These are phyloP conservation scores for Cassiopea xamachana DNA, from an alignment of 30 jellyfish, hydroid and myxozoan genomes.

Conservation along the genomic window DNA sequence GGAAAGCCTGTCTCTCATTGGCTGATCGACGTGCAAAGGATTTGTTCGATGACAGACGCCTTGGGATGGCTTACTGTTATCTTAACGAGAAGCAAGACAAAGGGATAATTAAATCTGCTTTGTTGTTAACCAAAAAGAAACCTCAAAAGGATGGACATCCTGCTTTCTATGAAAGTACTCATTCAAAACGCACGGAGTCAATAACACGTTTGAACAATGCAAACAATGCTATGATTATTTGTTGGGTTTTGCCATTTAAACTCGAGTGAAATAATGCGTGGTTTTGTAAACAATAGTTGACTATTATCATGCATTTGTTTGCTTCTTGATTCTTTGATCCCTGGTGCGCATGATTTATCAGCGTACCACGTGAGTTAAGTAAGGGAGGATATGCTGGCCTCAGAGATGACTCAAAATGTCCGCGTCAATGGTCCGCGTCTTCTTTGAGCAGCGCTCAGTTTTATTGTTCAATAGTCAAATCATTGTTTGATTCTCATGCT, in stretches of 20 bases:
- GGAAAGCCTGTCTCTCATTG: conserved; percentile 83
- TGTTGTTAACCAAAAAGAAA: conserved; percentile 32
- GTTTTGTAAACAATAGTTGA: background rate
- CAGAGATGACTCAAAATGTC: background rate
- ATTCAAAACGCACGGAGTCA: conserved; percentile 6
- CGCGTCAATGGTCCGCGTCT: too few species aligned
- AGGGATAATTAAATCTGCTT: conserved; percentile 42
- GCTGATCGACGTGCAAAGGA: conserved; percentile 70
- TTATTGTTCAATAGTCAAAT: too few species aligned
- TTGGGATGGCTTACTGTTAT: conserved; percentile 75
- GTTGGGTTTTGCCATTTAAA: background rate
- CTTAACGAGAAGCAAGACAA: conserved; percentile 62
- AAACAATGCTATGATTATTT: background rate
- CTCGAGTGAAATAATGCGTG: background rate
- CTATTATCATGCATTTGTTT: background rate
- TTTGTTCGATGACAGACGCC: conserved; percentile 79
- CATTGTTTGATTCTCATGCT: too few species aligned
- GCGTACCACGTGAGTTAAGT: background rate
- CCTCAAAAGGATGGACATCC: conserved; percentile 33
- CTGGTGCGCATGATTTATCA: background rate
- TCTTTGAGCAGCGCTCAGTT: too few species aligned
- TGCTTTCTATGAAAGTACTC: background rate
- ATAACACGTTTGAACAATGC: conserved; percentile 5
- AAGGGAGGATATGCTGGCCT: background rate
- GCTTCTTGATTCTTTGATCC: conserved; percentile 22